Percentiles rank a stretch among this genome's conserved stretches.
These are phyloP conservation scores for Grammomys dolichurus DNA, from an alignment of 2,113 vertebrate genomes.

Conservation along the genomic window DNA sequence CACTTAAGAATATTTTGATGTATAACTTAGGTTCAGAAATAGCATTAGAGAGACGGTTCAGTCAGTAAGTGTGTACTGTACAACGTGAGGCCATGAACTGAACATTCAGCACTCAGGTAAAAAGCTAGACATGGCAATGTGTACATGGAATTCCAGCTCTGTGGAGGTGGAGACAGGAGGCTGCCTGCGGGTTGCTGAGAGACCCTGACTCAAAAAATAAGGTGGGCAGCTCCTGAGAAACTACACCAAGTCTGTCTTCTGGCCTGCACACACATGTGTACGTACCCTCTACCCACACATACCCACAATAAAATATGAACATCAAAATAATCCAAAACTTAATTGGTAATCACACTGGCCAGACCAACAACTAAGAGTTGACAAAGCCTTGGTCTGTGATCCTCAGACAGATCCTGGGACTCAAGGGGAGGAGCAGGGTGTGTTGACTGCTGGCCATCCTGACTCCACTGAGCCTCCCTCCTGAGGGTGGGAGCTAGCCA, in stretches of 20 bases:
- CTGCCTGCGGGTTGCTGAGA: background rate
- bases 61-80: background rate
- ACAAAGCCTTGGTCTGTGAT: background rate
- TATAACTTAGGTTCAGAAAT: background rate
- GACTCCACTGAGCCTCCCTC: background rate
- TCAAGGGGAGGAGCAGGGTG: no score
- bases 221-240: background rate
- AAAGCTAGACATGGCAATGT: background rate
- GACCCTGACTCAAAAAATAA: background rate
- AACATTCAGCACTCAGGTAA: background rate
- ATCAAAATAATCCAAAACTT: fast-evolving
- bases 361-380: fast-evolving
- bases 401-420: background rate
- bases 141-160: background rate
- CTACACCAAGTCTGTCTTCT: background rate
- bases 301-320: background rate
- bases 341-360: fast-evolving
- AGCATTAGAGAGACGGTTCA: background rate
- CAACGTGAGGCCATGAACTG: background rate
- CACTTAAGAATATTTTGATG: background rate
- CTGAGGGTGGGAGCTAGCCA: background rate
- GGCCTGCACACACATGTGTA: background rate
- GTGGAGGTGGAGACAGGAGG: background rate
- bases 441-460: background rate
- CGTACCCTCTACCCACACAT: background rate